phyloP scores from a whole-genome alignment of 2,888 invertebrate species.

The Amphipyra tragopoginis region DNA sequence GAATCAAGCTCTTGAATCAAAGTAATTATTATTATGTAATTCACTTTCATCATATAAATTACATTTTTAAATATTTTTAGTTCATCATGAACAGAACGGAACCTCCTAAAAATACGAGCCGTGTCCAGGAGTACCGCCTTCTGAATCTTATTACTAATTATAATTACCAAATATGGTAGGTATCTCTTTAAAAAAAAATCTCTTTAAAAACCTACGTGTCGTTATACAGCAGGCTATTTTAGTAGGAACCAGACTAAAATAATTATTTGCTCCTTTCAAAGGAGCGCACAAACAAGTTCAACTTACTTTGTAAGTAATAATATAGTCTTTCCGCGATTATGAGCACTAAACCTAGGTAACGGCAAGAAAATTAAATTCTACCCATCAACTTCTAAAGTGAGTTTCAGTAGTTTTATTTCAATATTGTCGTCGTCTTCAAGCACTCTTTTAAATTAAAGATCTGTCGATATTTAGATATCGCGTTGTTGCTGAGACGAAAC shows the following conservation, averaged over 20 bases:
- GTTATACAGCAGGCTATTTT: neutral
- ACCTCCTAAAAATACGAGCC: no score
- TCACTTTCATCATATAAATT: no score
- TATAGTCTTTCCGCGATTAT: constrained; percentile 22
- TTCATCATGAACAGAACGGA: no score
- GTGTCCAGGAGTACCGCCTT: no score
- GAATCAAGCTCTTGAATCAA: no score
- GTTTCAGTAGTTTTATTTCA: constrained; percentile 15
- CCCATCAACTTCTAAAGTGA: constrained; percentile 9
- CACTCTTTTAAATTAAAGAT: constrained; percentile 27
- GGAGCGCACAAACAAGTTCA: constrained; percentile 13
- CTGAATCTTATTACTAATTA: no score
- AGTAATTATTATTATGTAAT: no score
- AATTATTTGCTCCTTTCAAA: neutral
- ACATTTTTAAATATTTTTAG: no score
- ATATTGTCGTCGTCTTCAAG: constrained; percentile 5
- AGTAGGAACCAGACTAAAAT: neutral
- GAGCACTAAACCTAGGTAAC: constrained; percentile 14
- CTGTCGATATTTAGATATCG: constrained; percentile 18
- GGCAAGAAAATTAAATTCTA: constrained; percentile 23
- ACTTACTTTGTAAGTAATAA: constrained; percentile 25
- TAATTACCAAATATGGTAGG: neutral
- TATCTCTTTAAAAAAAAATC: neutral
- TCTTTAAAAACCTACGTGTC: neutral
- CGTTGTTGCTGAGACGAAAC: constrained; percentile 10